Base-by-base conservation (phyloP, 2,888 invertebrate species). In the Patella pellucida region DNA sequence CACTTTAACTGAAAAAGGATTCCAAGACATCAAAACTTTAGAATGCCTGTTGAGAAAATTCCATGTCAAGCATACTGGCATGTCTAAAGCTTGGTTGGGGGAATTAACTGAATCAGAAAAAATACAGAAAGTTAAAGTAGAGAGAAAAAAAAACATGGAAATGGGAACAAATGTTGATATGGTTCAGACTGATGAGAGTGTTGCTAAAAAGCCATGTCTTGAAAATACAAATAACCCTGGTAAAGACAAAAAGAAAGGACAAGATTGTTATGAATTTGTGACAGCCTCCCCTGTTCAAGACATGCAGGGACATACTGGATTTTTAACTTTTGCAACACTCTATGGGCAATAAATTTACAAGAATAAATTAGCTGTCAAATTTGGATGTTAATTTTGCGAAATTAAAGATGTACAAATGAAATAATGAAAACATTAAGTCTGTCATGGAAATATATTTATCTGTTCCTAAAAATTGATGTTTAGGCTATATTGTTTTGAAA, bases 241-340 rank as follows among this genome's bases (percentile, higher is more conserved):
- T 72, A 50, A 69, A n/a, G 16, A 11, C 72, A 71, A 75, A 50
- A 72, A 72, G 52, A 19, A 12, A 75, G 69, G 73, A 16, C 54
- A 72, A 31, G 79, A 67, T 23, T 80, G 73, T 1, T 88, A 84
- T 79, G 81, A 78, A 51, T 89, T 89, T 77, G 85, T 87, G 73
- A 78, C 95, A 15, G 94, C 94, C 1, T 91, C 94, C 4, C 94
- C 96, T 85, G 95, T 96, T 11, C 89, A 92, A 78, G 93, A 93
- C 82, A 94, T 95, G 87, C 95, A 97, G 0, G 98, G 98, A 0
- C 99, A 99, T 91, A 99, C 99, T 11, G 99, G 99, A 3, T 99
- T 96, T 92, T 93, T 99, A 80, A 99, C 98, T 19, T 95, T 97
- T 89, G 98, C 97, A 5, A 96, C 97, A 0, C 92, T 97, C 72